phyloP scores from a whole-genome alignment of 2,888 invertebrate species.

The Hydropsyche betteni region DNA sequence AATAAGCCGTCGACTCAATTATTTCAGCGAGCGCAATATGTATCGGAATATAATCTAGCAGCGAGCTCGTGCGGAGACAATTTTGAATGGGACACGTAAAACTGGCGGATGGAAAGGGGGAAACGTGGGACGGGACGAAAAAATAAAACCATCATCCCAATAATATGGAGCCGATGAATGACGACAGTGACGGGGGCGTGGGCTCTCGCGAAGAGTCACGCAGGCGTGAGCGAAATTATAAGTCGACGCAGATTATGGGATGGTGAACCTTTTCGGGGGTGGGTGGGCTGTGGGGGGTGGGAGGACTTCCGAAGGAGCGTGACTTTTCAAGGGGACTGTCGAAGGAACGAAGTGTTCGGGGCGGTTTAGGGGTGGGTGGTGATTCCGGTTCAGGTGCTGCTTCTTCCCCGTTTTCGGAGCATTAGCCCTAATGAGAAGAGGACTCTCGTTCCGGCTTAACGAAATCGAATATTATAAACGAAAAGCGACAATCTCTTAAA shows the following conservation, averaged over 20 bases:
- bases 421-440: conserved; percentile 27
- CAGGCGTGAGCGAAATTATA: conserved; percentile 47
- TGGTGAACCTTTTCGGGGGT: not conserved
- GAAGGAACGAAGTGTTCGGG: too few species aligned
- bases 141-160: conserved; percentile 18
- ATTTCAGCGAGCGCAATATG: conserved; percentile 24
- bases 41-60: conserved; percentile 28
- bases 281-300: not conserved
- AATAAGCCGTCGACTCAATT: conserved; percentile 32
- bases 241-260: conserved; percentile 41
- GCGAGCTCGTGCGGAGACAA: conserved; percentile 24
- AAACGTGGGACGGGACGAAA: conserved; percentile 7
- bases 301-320: not conserved
- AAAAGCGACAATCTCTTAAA: too few species aligned
- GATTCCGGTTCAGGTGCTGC: conserved; percentile 28
- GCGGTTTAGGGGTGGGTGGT: too few species aligned
- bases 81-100: conserved; percentile 29
- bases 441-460: conserved; percentile 13
- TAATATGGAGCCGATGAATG: not conserved
- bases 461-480: conserved; percentile 5
- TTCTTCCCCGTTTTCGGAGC: conserved; percentile 1
- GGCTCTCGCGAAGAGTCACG: conserved; percentile 5
- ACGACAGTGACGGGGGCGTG: conserved; percentile 42
- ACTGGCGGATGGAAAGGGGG: too few species aligned
- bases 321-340: too few species aligned